Evolutionary conservation across 2,113 vertebrate genomes (phyloP).

Genomic region (Phasianus colchicus): DNA sequence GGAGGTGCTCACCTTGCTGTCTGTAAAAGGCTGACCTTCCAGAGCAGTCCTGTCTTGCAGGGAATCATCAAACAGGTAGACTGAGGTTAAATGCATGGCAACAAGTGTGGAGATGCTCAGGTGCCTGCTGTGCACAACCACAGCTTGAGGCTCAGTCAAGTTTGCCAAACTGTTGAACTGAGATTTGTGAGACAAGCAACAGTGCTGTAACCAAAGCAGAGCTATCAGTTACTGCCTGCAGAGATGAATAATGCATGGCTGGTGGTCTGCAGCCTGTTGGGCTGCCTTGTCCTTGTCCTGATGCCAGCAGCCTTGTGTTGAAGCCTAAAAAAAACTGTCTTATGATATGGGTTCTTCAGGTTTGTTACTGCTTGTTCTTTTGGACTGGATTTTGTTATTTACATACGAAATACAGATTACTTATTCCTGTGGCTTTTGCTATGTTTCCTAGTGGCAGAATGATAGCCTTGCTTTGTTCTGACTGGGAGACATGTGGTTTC

Average conservation of each 20-base stretch:
- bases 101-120: accelerated
- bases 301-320: accelerated
- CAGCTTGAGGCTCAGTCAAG: accelerated
- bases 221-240: accelerated
- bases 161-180: neutral
- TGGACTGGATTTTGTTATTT: neutral
- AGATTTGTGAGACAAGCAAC: accelerated
- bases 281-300: accelerated
- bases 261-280: neutral
- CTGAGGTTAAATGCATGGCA: accelerated
- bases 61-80: accelerated
- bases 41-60: accelerated
- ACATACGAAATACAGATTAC: neutral
- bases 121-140: accelerated
- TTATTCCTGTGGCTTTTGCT: neutral
- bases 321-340: neutral
- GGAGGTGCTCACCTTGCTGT: neutral
- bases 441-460: neutral
- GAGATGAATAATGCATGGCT: accelerated
- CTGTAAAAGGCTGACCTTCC: neutral
- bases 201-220: accelerated
- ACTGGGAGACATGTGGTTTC: neutral
- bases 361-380: neutral
- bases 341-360: neutral
- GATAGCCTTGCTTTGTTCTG: too few species aligned